A percentile compares a stretch with the other conserved stretches of the same genome.
These are phyloP conservation scores for Zeugodacus cucurbitae DNA, from an alignment of 1,140 invertebrate genomes.

Conservation along the genomic window DNA sequence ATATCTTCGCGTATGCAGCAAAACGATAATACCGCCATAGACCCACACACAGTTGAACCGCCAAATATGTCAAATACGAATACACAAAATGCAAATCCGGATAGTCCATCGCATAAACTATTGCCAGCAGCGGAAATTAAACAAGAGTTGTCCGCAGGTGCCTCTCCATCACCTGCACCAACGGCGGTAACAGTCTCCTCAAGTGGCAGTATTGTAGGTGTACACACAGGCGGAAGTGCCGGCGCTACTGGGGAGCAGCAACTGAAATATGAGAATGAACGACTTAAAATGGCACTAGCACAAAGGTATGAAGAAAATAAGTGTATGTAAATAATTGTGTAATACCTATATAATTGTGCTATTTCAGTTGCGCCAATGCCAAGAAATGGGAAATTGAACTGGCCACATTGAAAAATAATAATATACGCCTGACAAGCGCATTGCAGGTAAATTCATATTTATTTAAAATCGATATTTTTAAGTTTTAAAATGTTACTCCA, in stretches of 20 bases:
- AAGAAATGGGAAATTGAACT: slow-evolving; percentile 99
- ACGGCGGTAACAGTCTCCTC: slow-evolving; percentile 59
- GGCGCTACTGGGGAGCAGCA: slow-evolving; percentile 80
- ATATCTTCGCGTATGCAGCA: slow-evolving; percentile 73
- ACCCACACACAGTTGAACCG: slow-evolving; percentile 67
- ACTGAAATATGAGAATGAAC: slow-evolving; percentile 96
- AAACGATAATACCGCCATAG: slow-evolving; percentile 63
- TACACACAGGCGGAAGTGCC: slow-evolving; percentile 60
- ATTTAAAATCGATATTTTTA: background rate
- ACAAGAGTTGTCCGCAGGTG: slow-evolving; percentile 49
- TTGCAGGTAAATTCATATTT: slow-evolving; percentile 72
- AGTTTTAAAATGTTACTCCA: background rate
- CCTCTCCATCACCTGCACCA: slow-evolving; percentile 57
- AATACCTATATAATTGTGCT: background rate
- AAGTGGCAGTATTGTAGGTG: slow-evolving; percentile 59
- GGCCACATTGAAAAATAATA: slow-evolving; percentile 95
- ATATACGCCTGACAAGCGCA: slow-evolving; percentile 91
- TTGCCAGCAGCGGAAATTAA: slow-evolving; percentile 54
- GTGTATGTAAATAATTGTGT: background rate
- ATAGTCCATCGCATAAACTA: slow-evolving; percentile 65
- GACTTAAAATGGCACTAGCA: slow-evolving; percentile 93
- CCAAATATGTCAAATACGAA: slow-evolving; percentile 66
- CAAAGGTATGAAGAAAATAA: slow-evolving; percentile 78
- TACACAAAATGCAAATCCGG: slow-evolving; percentile 65
- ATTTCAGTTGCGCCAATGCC: slow-evolving; percentile 88